Conservation (phyloP, 1,140 invertebrate species). For the Drosophila insularis region DNA sequence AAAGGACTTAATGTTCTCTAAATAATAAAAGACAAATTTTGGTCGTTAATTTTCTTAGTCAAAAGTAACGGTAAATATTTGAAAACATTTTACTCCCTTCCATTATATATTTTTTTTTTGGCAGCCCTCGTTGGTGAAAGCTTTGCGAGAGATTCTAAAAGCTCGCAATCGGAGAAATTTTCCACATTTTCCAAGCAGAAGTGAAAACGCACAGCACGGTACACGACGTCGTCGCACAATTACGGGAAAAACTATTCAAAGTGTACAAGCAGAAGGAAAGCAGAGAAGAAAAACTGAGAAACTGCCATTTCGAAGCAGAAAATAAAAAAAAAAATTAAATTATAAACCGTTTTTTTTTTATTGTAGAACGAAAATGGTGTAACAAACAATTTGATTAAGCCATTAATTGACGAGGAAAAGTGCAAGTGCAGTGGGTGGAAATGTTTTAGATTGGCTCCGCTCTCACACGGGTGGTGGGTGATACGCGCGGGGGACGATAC, state of each 20-base stretch:
- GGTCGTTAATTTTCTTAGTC: not conserved
- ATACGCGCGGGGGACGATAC: not conserved
- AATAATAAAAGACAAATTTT: no score
- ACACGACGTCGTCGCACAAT: constrained; percentile 59
- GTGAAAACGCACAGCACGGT: constrained; percentile 65
- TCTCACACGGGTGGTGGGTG: constrained; percentile 24
- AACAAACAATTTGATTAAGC: constrained; percentile 73
- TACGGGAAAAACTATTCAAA: constrained; percentile 59
- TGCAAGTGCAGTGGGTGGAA: constrained; percentile 78
- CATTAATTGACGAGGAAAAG: constrained; percentile 73
- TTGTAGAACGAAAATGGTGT: constrained; percentile 50
- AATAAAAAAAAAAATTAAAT: constrained; percentile 30
- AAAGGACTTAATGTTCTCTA: no score
- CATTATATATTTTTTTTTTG: constrained; percentile 1
- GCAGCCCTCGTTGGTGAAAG: constrained; percentile 56
- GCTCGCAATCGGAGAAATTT: constrained; percentile 48
- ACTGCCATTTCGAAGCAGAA: constrained; percentile 17
- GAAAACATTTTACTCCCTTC: constrained; percentile 6
- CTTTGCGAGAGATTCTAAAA: constrained; percentile 42
- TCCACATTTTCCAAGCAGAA: constrained; percentile 74
- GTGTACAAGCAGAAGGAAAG: constrained; percentile 38
- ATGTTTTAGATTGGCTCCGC: constrained; percentile 63
- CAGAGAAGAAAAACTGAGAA: constrained; percentile 23
- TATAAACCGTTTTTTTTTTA: constrained; percentile 44
- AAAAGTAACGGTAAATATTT: constrained; percentile 32